Evolutionary conservation across 2,888 invertebrate genomes (phyloP).

Genomic region (Chalcosyrphus nemorum): DNA sequence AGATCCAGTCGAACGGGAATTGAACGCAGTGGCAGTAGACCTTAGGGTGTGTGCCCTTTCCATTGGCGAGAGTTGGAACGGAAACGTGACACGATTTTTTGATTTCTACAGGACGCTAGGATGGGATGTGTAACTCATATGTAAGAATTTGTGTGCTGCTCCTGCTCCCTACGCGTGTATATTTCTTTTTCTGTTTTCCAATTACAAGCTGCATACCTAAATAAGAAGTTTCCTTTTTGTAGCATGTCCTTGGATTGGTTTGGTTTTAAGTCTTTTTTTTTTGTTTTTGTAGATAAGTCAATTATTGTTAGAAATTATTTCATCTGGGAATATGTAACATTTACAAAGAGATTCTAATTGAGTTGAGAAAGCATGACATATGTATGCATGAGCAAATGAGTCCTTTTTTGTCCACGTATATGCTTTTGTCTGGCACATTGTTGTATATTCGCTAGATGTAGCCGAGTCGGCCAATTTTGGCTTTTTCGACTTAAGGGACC

Average conservation of each 20-base stretch:
- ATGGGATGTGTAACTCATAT: constrained; percentile 47
- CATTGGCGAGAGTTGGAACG: constrained; percentile 59
- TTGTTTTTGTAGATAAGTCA: constrained; percentile 22
- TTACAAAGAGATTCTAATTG: too few relatives aligned
- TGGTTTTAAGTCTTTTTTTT: neutral
- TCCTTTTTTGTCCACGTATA: too few relatives aligned
- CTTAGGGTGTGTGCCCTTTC: constrained; percentile 24
- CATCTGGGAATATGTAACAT: neutral
- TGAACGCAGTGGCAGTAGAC: constrained; percentile 29
- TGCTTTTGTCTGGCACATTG: too few relatives aligned
- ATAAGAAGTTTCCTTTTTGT: constrained; percentile 1
- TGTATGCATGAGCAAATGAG: too few relatives aligned
- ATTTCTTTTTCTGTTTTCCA: constrained; percentile 47
- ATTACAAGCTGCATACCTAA: constrained; percentile 37
- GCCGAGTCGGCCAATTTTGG: too few relatives aligned
- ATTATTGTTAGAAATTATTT: constrained; percentile 23
- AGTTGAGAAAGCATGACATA: too few relatives aligned
- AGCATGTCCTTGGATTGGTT: neutral
- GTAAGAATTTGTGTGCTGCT: constrained; percentile 56
- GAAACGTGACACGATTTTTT: constrained; percentile 68
- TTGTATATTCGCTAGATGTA: too few relatives aligned
- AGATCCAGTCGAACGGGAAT: constrained; percentile 56
- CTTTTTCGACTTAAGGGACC: too few relatives aligned
- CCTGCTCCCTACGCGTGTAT: constrained; percentile 40
- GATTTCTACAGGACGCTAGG: constrained; percentile 42